Evolutionary conservation across 2,888 invertebrate genomes (phyloP), one percentile per base, ranked within the genome.

Genomic region (Hirtodrosophila cameraria): DNA sequence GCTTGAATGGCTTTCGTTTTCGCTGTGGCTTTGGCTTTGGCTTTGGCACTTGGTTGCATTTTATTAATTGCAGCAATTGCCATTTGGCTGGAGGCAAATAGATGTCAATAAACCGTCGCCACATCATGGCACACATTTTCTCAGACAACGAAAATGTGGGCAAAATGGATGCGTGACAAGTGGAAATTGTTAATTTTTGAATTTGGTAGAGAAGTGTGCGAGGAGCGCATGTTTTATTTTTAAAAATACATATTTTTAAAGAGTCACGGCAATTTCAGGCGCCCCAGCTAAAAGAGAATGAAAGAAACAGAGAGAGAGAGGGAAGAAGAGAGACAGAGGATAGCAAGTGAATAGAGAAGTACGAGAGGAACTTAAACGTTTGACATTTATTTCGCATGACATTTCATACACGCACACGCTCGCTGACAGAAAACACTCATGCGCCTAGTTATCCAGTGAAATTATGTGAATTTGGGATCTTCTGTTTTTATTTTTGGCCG

Each of bases 311-410:
- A 53, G 38, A 33, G 13, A 45, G 18, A 20, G 12, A 43, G 7
- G n/a, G n/a, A n/a, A n/a, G n/a, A n/a, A 28, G 35, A 27, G 20
- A 42, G 15, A 20, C 0, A 18, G 30, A 43, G 9, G 18, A n/a
- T 12, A 18, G 23, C 3, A 9, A n/a, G 18, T 15, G 9, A 7
- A 42, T 8, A 0, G 13, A 12, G 30, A 20, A 16, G 15, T 8
- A 13, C n/a, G 31, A 49, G 33, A 42, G 46, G 23, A 52, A 49
- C 23, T 60, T 59, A 75, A 68, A 59, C 53, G 57, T 28, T 66
- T 69, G 63, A 68, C 66, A 70, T 83, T 79, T 84, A 84, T 84
- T 84, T 79, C 53, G 81, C 81, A 74, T 81, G 81, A 77, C 81
- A 81, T 70, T 84, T 70, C 46, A 77, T 50, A 74, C 63, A 61